Evolutionary conservation across 2,113 vertebrate species (phyloP).

Genomic region (Malaclemys terrapin): DNA sequence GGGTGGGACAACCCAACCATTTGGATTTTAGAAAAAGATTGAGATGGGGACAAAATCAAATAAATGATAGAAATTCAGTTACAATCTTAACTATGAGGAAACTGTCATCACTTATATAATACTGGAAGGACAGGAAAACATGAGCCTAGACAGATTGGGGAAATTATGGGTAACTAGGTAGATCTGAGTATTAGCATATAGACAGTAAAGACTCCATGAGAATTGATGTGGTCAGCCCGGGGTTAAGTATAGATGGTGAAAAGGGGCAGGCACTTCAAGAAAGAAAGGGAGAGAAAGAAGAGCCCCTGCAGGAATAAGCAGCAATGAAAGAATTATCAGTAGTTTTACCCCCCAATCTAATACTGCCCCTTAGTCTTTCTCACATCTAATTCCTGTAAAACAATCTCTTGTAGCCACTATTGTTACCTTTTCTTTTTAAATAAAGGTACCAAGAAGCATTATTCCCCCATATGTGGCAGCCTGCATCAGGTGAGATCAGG

Average conservation of each 20-base stretch:
- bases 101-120: rapidly evolving
- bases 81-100: neutral
- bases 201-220: neutral
- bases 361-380: neutral
- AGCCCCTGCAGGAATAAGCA: neutral
- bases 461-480: neutral
- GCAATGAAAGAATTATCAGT: neutral
- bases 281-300: neutral
- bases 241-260: neutral
- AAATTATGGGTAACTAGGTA: neutral
- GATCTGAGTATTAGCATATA: neutral
- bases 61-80: neutral
- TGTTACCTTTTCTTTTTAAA: neutral
- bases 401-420: neutral
- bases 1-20: neutral
- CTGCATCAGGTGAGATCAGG: neutral
- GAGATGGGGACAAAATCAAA: neutral
- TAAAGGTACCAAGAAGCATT: neutral
- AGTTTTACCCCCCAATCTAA: neutral
- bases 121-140: neutral
- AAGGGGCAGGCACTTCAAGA: neutral
- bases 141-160: neutral
- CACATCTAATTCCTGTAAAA: neutral
- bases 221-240: neutral
- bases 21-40: neutral